These are phyloP conservation scores for Synergus laeviventris DNA, from an alignment of 2,888 invertebrate species.

Conservation along the genomic window DNA sequence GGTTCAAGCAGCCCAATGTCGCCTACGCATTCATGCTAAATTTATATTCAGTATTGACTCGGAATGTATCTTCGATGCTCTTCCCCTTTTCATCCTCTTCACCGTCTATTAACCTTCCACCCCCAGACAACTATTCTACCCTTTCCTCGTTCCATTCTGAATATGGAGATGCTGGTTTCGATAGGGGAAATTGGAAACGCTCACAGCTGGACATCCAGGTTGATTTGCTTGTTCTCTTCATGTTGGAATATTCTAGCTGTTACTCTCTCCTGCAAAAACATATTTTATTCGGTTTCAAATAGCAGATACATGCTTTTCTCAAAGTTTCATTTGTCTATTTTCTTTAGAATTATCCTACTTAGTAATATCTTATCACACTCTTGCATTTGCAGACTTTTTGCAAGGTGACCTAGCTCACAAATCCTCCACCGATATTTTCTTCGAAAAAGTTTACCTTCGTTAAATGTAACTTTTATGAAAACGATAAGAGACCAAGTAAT, in stretches of 20 bases:
- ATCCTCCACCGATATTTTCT: neutral
- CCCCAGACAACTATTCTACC: conserved; percentile 35
- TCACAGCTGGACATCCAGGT: conserved; percentile 45
- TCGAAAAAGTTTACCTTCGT: conserved; percentile 25
- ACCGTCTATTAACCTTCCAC: conserved; percentile 37
- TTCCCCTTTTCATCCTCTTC: neutral
- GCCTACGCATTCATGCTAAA: conserved; percentile 33
- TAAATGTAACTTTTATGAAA: conserved; percentile 13
- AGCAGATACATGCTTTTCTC: neutral
- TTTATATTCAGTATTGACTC: conserved; percentile 40
- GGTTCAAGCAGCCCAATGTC: conserved; percentile 22
- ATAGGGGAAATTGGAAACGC: conserved; percentile 42
- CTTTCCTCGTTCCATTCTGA: conserved; percentile 36
- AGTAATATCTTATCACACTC: neutral
- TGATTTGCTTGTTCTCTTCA: conserved; percentile 5
- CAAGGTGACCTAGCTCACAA: neutral
- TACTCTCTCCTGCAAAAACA: neutral
- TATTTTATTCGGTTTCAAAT: neutral
- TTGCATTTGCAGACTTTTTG: neutral
- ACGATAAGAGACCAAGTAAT: conserved; percentile 23
- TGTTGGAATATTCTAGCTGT: neutral
- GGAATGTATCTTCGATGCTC: conserved; percentile 37
- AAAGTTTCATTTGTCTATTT: neutral
- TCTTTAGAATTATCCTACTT: neutral
- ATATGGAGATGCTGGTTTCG: conserved; percentile 37